phyloP scores from a whole-genome alignment of 2,113 vertebrate genomes.

The Odontophorus gujanensis region DNA sequence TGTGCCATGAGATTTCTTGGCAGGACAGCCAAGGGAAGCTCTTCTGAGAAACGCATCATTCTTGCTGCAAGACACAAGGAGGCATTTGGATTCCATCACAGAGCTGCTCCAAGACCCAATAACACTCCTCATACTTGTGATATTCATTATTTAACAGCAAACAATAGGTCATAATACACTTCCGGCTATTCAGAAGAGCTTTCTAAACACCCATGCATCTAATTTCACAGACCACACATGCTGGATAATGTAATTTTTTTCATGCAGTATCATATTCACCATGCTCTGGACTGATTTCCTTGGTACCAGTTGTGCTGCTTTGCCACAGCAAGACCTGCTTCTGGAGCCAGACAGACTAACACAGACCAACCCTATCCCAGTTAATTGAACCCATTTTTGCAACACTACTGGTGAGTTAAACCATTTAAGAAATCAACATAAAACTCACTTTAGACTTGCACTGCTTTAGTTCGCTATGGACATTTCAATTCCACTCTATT shows the following conservation, averaged over 20 bases:
- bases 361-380: background rate
- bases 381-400: background rate
- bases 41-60: background rate
- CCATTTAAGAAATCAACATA: background rate
- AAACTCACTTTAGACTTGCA: background rate
- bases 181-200: background rate
- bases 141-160: slow-evolving; percentile 15
- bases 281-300: background rate
- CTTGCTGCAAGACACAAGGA: background rate
- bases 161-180: slow-evolving; percentile 39
- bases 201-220: background rate
- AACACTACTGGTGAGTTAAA: background rate
- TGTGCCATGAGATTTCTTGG: background rate
- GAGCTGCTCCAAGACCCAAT: background rate
- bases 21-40: background rate
- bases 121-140: background rate
- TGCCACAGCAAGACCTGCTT: background rate
- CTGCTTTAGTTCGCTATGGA: background rate
- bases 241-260: background rate
- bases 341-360: background rate
- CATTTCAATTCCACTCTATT: background rate
- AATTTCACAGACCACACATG: background rate
- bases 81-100: background rate
- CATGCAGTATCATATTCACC: background rate
- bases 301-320: background rate